These are phyloP conservation scores for Apodemus sylvaticus DNA, from an alignment of 2,113 vertebrate genomes.

Conservation along the genomic window DNA sequence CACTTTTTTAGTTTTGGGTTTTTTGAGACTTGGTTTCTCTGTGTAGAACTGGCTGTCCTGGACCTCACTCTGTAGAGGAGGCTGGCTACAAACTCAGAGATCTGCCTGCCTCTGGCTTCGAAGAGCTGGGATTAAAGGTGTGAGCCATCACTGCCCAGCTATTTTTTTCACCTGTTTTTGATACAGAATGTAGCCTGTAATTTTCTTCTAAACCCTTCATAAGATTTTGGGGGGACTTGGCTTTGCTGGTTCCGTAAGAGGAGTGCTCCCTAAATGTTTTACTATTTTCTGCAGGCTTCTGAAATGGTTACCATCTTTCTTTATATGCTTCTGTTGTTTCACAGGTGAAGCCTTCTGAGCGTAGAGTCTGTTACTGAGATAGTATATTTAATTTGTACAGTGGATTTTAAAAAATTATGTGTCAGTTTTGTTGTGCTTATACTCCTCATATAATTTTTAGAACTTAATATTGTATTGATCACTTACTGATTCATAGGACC, in stretches of 20 bases:
- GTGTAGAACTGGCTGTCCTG: neutral
- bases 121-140: neutral
- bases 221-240: neutral
- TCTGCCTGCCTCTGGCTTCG: neutral
- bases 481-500: neutral
- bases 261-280: neutral
- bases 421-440: neutral
- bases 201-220: neutral
- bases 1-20: neutral
- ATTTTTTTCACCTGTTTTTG: neutral
- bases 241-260: constrained; percentile 1
- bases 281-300: neutral
- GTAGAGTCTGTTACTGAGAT: neutral
- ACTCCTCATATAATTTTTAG: constrained; percentile 1
- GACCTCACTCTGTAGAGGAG: neutral
- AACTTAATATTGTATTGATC: constrained; percentile 9
- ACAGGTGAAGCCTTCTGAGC: neutral
- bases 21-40: neutral
- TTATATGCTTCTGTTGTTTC: neutral
- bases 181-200: constrained; percentile 2
- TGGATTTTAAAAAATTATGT: neutral
- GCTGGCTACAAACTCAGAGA: neutral
- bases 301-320: neutral
- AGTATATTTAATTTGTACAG: neutral
- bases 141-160: neutral